A percentile compares a stretch with the other conserved stretches of the same genome.
These are phyloP conservation scores for Lepus timidus DNA, from an alignment of 2,113 vertebrate genomes.

Conservation along the genomic window DNA sequence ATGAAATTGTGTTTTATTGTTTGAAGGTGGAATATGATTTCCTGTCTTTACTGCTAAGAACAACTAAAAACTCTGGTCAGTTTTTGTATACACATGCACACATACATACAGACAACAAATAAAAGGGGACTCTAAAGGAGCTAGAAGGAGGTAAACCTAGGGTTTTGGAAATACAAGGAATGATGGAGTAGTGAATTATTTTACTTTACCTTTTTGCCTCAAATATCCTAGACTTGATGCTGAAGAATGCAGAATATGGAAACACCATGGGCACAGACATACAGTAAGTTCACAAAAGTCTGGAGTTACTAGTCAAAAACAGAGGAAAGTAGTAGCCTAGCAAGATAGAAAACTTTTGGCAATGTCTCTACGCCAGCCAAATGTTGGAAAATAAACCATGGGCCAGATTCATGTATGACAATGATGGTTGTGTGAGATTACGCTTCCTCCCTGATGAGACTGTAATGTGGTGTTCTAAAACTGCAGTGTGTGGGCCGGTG, in stretches of 20 bases:
- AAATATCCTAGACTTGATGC: background rate
- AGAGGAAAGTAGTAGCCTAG: background rate
- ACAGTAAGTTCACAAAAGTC: background rate
- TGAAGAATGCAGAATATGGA: background rate
- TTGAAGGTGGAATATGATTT: background rate
- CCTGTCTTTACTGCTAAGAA: background rate
- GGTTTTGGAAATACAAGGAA: background rate
- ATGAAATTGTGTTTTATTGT: background rate
- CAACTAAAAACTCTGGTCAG: background rate
- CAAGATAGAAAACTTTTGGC: background rate
- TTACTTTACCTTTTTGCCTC: background rate
- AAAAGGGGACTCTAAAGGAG: background rate
- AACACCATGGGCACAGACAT: background rate
- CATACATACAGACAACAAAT: background rate
- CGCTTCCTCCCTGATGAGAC: background rate
- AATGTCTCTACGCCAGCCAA: background rate
- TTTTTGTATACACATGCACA: too few species aligned
- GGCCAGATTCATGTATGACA: background rate
- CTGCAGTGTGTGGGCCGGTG: too few species aligned
- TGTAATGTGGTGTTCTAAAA: background rate
- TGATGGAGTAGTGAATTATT: background rate
- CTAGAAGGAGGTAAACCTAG: background rate
- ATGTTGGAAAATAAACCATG: background rate
- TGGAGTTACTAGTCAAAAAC: background rate
- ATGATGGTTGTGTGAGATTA: background rate